Conservation (phyloP, 1,140 invertebrate species). For the Drosophila eugracilis region DNA sequence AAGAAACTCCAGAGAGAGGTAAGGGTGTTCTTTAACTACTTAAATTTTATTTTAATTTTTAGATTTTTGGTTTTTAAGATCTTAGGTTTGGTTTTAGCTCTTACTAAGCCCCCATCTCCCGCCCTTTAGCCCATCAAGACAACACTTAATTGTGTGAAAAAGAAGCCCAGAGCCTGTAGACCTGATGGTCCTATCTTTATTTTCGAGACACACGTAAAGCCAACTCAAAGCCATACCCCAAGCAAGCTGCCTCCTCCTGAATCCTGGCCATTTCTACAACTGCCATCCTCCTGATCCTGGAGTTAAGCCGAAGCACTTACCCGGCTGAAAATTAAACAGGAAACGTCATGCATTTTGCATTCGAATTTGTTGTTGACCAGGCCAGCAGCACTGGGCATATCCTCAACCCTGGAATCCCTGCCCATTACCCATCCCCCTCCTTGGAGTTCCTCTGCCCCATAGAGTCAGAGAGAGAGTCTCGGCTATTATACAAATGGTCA, state of each 20-base stretch:
- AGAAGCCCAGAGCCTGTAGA: slow-evolving; percentile 10
- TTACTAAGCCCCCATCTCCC: neutral
- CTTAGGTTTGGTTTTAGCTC: neutral
- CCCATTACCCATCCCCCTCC: neutral
- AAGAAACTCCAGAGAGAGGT: slow-evolving; percentile 27
- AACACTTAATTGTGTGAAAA: slow-evolving; percentile 24
- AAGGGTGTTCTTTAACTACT: too few species aligned
- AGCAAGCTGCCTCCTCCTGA: too few species aligned
- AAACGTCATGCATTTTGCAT: slow-evolving; percentile 81
- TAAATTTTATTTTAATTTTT: too few species aligned
- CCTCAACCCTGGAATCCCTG: slow-evolving; percentile 4
- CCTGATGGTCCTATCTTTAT: slow-evolving; percentile 7
- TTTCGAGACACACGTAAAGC: neutral
- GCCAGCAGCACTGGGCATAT: slow-evolving; percentile 40
- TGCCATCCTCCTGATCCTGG: slow-evolving; percentile 19
- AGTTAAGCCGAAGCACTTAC: slow-evolving; percentile 67
- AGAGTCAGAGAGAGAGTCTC: slow-evolving; percentile 18
- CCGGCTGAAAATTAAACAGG: slow-evolving; percentile 73
- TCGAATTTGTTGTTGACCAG: slow-evolving; percentile 56
- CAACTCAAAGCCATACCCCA: slow-evolving; percentile 3
- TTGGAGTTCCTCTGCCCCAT: slow-evolving; percentile 6
- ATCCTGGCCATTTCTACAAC: neutral
- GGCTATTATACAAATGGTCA: slow-evolving; percentile 81
- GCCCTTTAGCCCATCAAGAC: neutral
- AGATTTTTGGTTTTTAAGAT: neutral